These are phyloP conservation scores for Tokudaia muenninki DNA, from an alignment of 2,797 vertebrate genomes.

Conservation along the genomic window DNA sequence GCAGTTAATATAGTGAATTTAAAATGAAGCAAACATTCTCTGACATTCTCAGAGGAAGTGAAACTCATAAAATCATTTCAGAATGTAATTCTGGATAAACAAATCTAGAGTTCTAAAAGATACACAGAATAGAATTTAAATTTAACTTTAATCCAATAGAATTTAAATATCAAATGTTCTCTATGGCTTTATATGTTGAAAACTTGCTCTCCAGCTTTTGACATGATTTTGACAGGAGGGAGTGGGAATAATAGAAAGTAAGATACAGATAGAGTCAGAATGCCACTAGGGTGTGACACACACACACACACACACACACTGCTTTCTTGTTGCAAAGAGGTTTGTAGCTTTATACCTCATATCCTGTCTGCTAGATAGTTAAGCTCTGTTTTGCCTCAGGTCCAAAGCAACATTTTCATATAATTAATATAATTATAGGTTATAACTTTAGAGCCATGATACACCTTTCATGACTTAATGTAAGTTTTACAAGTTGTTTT, in stretches of 20 bases:
- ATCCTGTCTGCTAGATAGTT: too few relatives aligned
- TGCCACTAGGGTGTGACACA: not conserved
- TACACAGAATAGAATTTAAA: not conserved
- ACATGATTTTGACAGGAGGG: not conserved
- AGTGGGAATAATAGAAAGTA: not conserved
- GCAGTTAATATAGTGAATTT: conserved; percentile 3
- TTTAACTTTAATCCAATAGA: not conserved
- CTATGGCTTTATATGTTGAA: not conserved
- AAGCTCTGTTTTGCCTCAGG: not conserved
- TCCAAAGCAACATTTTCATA: not conserved
- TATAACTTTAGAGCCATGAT: too few relatives aligned
- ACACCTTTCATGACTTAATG: not conserved
- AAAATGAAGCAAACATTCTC: not conserved
- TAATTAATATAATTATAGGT: not conserved
- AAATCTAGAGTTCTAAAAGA: conserved; percentile 38
- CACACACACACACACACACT: too few relatives aligned
- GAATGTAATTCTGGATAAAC: conserved; percentile 41
- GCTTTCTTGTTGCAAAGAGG: not conserved
- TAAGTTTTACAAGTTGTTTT: not conserved
- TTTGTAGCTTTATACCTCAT: too few relatives aligned
- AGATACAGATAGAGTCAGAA: not conserved
- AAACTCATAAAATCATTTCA: conserved; percentile 32
- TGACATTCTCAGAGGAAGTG: not conserved
- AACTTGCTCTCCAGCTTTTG: not conserved
- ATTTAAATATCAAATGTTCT: not conserved